Conservation (phyloP, 2,113 vertebrate genomes). For the Mormyrus iriodes region DNA sequence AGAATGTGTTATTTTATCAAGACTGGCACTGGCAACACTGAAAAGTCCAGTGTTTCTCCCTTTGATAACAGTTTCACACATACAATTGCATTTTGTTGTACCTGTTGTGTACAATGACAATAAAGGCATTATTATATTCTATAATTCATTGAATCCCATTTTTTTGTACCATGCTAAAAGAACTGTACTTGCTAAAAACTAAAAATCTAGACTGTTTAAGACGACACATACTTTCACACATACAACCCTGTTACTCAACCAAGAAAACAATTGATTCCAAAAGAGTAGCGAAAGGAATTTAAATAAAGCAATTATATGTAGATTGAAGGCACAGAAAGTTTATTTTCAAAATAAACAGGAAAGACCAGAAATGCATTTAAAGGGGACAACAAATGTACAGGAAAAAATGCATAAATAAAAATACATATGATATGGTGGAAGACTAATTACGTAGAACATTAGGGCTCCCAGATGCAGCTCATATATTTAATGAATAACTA, state of each 20-base stretch:
- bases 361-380: background rate
- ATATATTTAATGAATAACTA: background rate
- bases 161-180: background rate
- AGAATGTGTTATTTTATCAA: background rate
- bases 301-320: background rate
- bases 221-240: background rate
- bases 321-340: background rate
- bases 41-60: background rate
- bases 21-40: background rate
- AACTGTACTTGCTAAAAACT: background rate
- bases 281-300: background rate
- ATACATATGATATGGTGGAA: background rate
- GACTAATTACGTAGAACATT: background rate
- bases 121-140: too few relatives aligned
- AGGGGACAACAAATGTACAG: background rate
- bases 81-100: too few relatives aligned
- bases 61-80: background rate
- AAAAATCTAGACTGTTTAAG: background rate
- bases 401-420: background rate
- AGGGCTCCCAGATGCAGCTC: background rate
- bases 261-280: background rate
- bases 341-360: background rate
- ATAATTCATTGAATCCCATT: too few relatives aligned
- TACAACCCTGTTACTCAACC: background rate
- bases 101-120: too few relatives aligned